These are phyloP conservation scores for Lynx canadensis DNA, from an alignment of 2,113 vertebrate species.

Conservation along the genomic window DNA sequence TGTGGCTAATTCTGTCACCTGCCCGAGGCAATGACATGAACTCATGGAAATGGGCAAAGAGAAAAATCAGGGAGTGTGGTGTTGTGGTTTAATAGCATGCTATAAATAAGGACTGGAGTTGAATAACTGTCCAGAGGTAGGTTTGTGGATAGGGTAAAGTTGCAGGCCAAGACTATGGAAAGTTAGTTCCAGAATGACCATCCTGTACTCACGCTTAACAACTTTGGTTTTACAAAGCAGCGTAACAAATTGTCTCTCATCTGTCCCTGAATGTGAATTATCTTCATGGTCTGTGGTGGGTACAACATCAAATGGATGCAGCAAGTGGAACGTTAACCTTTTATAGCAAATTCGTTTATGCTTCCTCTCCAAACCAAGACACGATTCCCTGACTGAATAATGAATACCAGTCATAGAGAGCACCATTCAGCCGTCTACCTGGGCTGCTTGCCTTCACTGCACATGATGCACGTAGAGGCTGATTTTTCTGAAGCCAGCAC, in stretches of 20 bases:
- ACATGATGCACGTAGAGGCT: accelerated
- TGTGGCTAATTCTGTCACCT: not conserved
- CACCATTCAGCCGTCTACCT: not conserved
- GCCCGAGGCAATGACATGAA: not conserved
- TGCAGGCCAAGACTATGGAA: not conserved
- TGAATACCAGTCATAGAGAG: not conserved
- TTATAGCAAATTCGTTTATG: not conserved
- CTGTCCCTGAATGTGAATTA: not conserved
- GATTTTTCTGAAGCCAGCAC: not conserved
- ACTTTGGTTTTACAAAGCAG: not conserved
- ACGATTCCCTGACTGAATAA: not conserved
- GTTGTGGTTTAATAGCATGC: not conserved
- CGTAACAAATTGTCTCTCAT: not conserved
- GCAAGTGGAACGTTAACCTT: not conserved
- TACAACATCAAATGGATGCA: not conserved
- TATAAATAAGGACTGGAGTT: not conserved
- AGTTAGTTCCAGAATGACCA: not conserved
- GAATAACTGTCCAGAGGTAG: not conserved
- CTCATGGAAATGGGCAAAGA: not conserved
- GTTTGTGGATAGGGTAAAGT: not conserved
- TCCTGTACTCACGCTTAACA: not conserved
- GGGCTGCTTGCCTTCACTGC: not conserved
- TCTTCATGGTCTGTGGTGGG: not conserved
- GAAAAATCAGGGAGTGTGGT: not conserved
- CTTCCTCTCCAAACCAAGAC: not conserved